Percentiles rank a stretch among this genome's conserved stretches.
phyloP scores from a whole-genome alignment of 2,113 vertebrate genomes.

The Aegotheles bennettii region DNA sequence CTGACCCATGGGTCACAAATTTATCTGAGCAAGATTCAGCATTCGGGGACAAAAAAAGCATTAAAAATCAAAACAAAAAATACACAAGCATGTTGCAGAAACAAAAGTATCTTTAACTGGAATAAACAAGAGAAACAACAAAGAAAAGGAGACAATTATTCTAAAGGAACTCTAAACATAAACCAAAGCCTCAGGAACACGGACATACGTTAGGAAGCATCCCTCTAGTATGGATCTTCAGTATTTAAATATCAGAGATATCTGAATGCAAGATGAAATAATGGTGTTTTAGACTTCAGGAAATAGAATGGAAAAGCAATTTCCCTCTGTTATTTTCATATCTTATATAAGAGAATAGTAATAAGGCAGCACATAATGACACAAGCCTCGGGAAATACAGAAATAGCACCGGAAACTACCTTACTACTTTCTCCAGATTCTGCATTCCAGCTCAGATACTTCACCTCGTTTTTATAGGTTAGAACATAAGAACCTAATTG shows the following conservation, averaged over 20 bases:
- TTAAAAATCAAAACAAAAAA: background rate
- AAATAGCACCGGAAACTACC: slow-evolving; percentile 34
- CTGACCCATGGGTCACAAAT: background rate
- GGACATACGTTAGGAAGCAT: background rate
- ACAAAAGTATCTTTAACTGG: background rate
- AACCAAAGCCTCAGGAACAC: background rate
- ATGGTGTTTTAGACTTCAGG: slow-evolving; percentile 28
- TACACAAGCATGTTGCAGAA: background rate
- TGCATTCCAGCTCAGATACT: slow-evolving; percentile 52
- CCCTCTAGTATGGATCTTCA: background rate
- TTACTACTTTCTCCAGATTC: slow-evolving; percentile 23
- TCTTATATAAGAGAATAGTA: slow-evolving; percentile 28
- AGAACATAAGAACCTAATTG: background rate
- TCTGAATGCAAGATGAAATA: slow-evolving; percentile 38
- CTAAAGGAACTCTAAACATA: background rate
- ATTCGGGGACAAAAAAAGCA: background rate
- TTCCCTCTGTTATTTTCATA: slow-evolving; percentile 49
- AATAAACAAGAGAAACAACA: background rate
- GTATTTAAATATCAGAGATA: slow-evolving; percentile 3
- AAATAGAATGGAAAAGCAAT: slow-evolving; percentile 48
- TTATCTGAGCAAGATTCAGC: background rate
- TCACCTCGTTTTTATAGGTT: slow-evolving; percentile 17
- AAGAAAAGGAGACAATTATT: background rate
- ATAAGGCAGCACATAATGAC: slow-evolving; percentile 5
- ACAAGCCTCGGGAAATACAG: slow-evolving; percentile 36